Conservation (phyloP, 2,113 vertebrate genomes). For the Pterocles orientalis region DNA sequence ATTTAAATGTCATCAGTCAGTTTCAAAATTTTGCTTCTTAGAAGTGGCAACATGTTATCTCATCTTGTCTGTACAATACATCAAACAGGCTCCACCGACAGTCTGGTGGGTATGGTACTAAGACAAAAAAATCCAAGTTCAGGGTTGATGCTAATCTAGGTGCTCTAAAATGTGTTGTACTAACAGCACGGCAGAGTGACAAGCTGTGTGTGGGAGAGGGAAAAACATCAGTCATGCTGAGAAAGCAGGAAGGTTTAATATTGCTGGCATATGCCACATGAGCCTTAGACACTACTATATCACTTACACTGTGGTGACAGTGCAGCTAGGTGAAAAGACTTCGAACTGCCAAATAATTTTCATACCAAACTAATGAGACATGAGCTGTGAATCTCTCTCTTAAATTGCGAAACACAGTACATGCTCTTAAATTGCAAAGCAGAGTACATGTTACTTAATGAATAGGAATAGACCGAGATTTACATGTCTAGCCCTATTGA, state of each 20-base stretch:
- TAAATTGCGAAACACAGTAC: neutral
- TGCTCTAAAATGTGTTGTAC: neutral
- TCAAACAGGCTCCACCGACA: neutral
- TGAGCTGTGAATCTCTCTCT: neutral
- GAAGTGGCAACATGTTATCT: neutral
- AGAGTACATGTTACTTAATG: neutral
- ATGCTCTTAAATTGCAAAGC: neutral
- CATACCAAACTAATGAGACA: neutral
- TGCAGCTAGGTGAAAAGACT: neutral
- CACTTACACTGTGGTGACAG: neutral
- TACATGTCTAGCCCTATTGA: neutral
- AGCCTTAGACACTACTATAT: neutral
- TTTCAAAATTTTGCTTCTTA: neutral
- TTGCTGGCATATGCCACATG: neutral
- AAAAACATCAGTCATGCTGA: neutral
- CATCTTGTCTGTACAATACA: neutral
- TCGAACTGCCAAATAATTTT: neutral
- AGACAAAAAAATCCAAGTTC: neutral
- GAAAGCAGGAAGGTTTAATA: neutral
- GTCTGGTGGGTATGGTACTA: neutral
- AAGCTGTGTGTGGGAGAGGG: fast-evolving
- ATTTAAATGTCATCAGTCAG: neutral
- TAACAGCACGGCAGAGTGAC: neutral
- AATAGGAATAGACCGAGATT: neutral
- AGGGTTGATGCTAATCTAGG: neutral